Evolutionary conservation across 2,113 vertebrate species (phyloP), one percentile per base, ranked within the genome.

Genomic region (Meleagris gallopavo): DNA sequence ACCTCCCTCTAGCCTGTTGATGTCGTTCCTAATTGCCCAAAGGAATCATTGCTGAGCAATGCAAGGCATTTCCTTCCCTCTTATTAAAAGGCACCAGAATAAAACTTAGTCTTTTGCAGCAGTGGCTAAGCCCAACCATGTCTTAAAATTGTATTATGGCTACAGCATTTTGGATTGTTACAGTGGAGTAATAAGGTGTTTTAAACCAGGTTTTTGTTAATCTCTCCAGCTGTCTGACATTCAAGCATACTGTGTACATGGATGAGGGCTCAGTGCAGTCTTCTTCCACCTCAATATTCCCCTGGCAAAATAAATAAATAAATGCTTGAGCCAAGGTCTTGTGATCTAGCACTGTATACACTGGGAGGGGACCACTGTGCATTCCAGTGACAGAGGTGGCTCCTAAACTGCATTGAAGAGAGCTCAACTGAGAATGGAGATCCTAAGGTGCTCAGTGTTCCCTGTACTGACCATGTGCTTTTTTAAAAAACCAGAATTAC

Each of bases 41-140:
- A 96, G 86, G 90, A 96, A 91, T 95, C 83, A 97, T 74, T 89
- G 94, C 91, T 92, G 71, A 96, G 92, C 76, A 95, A 94, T 94
- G 90, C 93, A 86, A 96, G 73, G 94, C 89, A 96, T 97, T 97
- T 97, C 96, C 96, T 97, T 96, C 70, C 67, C 88, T 86, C 89
- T 93, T 96, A 91, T 93, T 95, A 95, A 94, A 95, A 97, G 93
- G 76, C 83, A 96, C 82, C 82, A 93, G 95, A 95, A 96, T 86
- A 96, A 97, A 95, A 93, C 60, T 58, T 86, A 84, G 78, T 57
- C 71, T 94, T 94, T 86, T 22, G 46, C 30, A 76, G 88, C 89
- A 69, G 67, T 85, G 46, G 72, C 89, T 86, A 60, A 81, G 92
- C 69, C 78, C 46, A 38, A 38, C 62, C 40, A 66, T 38, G 22